Evolutionary conservation across 2,113 vertebrate species (phyloP).

Genomic region (Cryptomyrus ogoouensis): DNA sequence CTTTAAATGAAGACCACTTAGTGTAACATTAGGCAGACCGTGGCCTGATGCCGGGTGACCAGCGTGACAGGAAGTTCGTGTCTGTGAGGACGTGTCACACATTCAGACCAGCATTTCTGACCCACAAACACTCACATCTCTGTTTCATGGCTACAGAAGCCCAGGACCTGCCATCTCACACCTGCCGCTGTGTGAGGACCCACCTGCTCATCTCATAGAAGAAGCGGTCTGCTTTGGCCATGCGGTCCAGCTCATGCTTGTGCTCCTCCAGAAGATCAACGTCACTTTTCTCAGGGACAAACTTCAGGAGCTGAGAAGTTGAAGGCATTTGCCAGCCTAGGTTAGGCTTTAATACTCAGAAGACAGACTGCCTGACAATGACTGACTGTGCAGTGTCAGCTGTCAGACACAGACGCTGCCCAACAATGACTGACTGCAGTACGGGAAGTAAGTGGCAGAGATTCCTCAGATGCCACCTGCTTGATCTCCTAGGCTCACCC

Average conservation of each 20-base stretch:
- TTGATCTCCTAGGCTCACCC: background rate
- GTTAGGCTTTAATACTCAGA: background rate
- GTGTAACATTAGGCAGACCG: background rate
- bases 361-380: background rate
- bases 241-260: constrained; percentile 90
- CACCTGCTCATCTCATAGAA: constrained; percentile 99
- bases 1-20: background rate
- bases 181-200: background rate
- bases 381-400: background rate
- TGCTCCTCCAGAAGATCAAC: constrained; percentile 93
- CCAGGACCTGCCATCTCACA: background rate
- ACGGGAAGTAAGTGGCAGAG: background rate
- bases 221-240: constrained; percentile 96
- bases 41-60: background rate
- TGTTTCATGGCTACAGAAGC: background rate
- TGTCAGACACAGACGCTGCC: background rate
- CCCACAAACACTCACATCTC: background rate
- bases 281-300: constrained; percentile 91
- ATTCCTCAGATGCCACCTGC: background rate
- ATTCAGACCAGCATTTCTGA: background rate
- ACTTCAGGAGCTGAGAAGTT: constrained; percentile 83
- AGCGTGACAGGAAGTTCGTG: background rate
- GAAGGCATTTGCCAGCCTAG: background rate
- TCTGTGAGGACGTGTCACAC: background rate
- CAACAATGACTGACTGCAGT: background rate